A percentile compares a stretch with the other conserved stretches of the same genome.
These are phyloP conservation scores for Acromyrmex charruanus DNA, from an alignment of 1,140 invertebrate species.

Conservation along the genomic window DNA sequence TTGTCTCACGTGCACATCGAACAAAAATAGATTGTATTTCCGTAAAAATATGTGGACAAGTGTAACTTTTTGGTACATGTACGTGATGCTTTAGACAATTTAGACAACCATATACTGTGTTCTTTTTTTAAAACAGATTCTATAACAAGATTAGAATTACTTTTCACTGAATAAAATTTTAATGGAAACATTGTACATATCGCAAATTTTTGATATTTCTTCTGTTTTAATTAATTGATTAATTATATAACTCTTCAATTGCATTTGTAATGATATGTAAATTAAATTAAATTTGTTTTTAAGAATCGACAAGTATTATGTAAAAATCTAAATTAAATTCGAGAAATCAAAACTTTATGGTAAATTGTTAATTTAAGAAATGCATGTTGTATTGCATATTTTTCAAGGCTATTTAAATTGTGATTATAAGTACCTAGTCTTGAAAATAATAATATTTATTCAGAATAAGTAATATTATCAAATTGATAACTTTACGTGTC, in stretches of 20 bases:
- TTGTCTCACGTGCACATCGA: conserved; percentile 19
- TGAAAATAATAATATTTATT: no score
- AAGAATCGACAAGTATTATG: no score
- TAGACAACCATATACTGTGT: not conserved
- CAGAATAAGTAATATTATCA: no score
- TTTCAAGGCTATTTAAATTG: no score
- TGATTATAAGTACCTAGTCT: no score
- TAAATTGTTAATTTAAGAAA: no score
- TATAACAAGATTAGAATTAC: not conserved
- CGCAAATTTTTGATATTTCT: not conserved
- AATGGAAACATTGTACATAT: not conserved
- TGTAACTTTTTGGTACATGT: conserved; percentile 6
- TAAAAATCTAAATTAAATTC: no score
- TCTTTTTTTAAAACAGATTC: conserved; percentile 1
- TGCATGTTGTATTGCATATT: no score
- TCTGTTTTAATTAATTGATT: not conserved
- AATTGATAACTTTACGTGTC: not conserved
- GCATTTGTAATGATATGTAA: not conserved
- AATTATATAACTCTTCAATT: conserved; percentile 5
- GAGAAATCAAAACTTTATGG: not conserved
- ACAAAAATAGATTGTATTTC: conserved; percentile 46
- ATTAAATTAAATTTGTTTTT: not conserved
- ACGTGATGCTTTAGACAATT: not conserved
- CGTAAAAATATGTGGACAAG: conserved; percentile 2
- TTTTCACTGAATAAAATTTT: not conserved